These are phyloP conservation scores for Orientallactaga bullata DNA, from an alignment of 2,113 vertebrate genomes.

Conservation along the genomic window DNA sequence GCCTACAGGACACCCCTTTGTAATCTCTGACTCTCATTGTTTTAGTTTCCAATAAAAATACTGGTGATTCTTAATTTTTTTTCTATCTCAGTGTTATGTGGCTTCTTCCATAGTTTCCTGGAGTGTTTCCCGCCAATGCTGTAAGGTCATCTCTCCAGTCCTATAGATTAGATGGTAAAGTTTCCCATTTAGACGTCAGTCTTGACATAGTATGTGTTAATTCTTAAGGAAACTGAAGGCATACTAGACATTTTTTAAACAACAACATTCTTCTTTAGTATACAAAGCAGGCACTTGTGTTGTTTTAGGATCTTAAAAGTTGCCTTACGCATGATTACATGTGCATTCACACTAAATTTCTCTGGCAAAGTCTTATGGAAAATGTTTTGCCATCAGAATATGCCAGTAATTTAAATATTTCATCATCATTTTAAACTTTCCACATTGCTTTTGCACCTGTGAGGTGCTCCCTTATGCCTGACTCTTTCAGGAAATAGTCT, in stretches of 20 bases:
- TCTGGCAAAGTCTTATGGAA: background rate
- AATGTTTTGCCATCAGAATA: slow-evolving; percentile 37
- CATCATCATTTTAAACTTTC: slow-evolving; percentile 9
- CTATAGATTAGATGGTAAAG: slow-evolving; percentile 13
- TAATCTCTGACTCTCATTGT: background rate
- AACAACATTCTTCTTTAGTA: slow-evolving; percentile 31
- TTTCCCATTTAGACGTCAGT: slow-evolving; percentile 17
- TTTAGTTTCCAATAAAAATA: background rate
- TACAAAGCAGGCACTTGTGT: slow-evolving; percentile 15
- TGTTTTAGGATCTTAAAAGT: slow-evolving; percentile 37
- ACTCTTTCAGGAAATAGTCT: slow-evolving; percentile 52
- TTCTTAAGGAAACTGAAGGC: background rate
- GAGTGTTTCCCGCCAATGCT: background rate
- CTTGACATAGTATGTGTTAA: slow-evolving; percentile 6
- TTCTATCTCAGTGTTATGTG: background rate
- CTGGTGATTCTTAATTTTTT: background rate
- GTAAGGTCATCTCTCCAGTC: background rate
- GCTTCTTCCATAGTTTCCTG: background rate
- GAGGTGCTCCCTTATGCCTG: slow-evolving; percentile 20
- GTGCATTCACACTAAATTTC: background rate
- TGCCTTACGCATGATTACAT: background rate
- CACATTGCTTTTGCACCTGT: slow-evolving; percentile 1
- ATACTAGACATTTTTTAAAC: slow-evolving; percentile 39
- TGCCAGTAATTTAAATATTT: slow-evolving; percentile 57
- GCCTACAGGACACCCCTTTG: background rate